Evolutionary conservation across 2,113 vertebrate species (phyloP), one percentile per base, ranked within the genome.

Genomic region (Vanacampus margaritifer): DNA sequence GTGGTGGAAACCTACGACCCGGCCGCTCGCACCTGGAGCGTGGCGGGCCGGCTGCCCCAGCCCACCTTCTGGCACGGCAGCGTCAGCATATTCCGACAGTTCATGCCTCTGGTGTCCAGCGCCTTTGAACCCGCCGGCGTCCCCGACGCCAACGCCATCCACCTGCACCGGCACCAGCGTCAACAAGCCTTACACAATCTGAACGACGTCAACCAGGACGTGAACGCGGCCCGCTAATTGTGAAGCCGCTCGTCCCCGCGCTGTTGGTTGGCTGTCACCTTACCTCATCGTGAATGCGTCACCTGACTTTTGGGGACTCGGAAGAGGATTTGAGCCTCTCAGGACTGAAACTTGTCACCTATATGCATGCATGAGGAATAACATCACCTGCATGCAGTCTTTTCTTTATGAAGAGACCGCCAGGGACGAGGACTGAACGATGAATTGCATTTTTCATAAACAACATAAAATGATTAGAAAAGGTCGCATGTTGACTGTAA

Each of bases 51-150:
- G 0, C 93, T 99, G 1, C 97, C 97, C 0, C 97, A 98, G 86
- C 95, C 96, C 43, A 98, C 94, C 67, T 99, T 99, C 91, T 99
- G 97, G 97, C 97, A 99, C 0, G 94, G 95, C 90, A 98, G 95
- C 0, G 97, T 99, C 89, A 98, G 96, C 91, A 99, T 99, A 35
- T 99, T 99, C 89, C 94, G 97, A 1, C 97, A 99, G 92, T 99
- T 99, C 91, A 97, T 99, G 97, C 97, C 97, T 0, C 91, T 93
- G 59, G 92, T 94, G 9, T 87, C 87, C 0, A 89, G 81, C 4
- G 88, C 92, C 0, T 95, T 94, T 0, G 92, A 93, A 0, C 67
- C 92, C 23, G 74, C 90, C 4, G 93, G 95, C 76, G 9, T 72
- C 0, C 86, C 91, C 0, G 93, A 94, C 36, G 64, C 83, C 11